Percentiles rank a stretch among this genome's conserved stretches.
phyloP scores from a whole-genome alignment of 2,888 invertebrate genomes.

The Melangyna quadrimaculata region DNA sequence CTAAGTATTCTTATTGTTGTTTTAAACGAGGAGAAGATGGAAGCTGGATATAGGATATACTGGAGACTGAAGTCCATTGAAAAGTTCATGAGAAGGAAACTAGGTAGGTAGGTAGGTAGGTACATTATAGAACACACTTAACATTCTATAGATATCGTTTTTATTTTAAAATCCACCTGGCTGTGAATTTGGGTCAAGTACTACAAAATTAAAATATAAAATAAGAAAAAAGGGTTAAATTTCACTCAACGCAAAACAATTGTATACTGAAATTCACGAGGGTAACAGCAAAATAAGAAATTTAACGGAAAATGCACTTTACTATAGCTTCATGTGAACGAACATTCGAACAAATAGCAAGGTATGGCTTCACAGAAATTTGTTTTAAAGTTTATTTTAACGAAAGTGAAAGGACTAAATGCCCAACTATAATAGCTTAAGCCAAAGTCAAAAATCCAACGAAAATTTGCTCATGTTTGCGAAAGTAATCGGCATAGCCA shows the following conservation, averaged over 20 bases:
- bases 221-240: conserved; percentile 1
- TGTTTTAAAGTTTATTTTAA: too few species aligned
- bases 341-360: too few species aligned
- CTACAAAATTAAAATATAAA: neutral
- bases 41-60: too few species aligned
- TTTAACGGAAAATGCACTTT: too few species aligned
- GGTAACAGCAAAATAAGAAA: too few species aligned
- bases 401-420: too few species aligned
- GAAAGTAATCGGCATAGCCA: too few species aligned
- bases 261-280: neutral
- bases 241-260: neutral
- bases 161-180: neutral
- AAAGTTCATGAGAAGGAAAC: neutral
- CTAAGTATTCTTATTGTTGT: conserved; percentile 49
- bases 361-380: too few species aligned
- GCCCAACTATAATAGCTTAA: too few species aligned
- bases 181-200: conserved; percentile 43
- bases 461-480: too few species aligned
- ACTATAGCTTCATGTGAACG: too few species aligned
- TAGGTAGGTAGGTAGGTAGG: neutral
- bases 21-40: conserved; percentile 54
- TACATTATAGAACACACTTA: neutral
- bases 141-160: neutral
- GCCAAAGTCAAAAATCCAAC: too few species aligned
- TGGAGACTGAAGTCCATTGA: neutral